Evolutionary conservation across 2,888 invertebrate genomes (phyloP), one percentile per base, ranked within the genome.

Genomic region (Brenthis daphne): DNA sequence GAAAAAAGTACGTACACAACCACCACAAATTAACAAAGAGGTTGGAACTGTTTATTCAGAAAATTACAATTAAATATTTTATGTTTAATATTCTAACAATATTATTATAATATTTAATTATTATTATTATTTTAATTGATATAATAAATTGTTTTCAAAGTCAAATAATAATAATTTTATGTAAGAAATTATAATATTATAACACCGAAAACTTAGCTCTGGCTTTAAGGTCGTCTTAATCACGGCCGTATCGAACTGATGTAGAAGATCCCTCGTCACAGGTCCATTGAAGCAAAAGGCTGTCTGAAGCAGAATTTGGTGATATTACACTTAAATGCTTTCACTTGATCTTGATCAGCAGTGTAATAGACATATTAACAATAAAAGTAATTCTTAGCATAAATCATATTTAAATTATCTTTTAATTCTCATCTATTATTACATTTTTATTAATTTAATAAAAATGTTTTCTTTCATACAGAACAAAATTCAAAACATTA

Each of bases 281-380:
- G 24, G 16, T 37, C 58, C 72, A 65, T 43, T 65, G 70, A 72
- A 72, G 63, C 67, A 64, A 55, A 53, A 72, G 12, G 61, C 65
- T 68, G 70, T 70, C 72, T 70, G 57, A 60, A 69, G 58, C 72
- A 72, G 70, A 63, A 65, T 63, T 70, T 56, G 47, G 53, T 68
- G 70, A 68, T 65, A 68, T 70, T 51, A 65, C 72, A 72, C 67
- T 70, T 20, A 65, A 68, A 55, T 66, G 68, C 65, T 70, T 70
- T 68, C 65, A 55, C 68, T 70, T 64, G 70, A 68, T 65, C 69
- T 65, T 67, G 48, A 65, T 70, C 51, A 57, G 48, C 16, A 13
- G 61, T n/a, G 14, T 65, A 37, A 14, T 61, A 54, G 61, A 53
- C 47, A 16, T 63, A 65, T 60, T 58, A 14, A 58, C n/a, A 16